phyloP scores from a whole-genome alignment of 2,113 vertebrate species.

The Grallaria varia region DNA sequence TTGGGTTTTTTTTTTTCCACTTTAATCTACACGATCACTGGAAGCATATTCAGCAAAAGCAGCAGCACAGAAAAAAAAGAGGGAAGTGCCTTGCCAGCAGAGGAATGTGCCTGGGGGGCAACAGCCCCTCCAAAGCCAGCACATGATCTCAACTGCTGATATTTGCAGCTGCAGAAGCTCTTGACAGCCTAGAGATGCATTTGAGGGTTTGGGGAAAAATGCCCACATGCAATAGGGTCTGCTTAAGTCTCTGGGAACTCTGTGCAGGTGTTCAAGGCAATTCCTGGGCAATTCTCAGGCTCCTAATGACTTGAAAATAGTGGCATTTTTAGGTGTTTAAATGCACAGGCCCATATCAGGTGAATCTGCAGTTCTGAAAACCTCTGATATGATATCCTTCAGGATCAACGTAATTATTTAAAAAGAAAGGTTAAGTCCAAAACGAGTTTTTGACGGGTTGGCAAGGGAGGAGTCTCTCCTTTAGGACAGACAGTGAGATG shows the following conservation, averaged over 20 bases:
- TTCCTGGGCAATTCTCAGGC: not conserved
- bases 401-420: not conserved
- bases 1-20: not conserved
- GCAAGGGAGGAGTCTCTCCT: not conserved
- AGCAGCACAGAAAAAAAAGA: not conserved
- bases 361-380: not conserved
- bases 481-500: accelerated
- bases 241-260: not conserved
- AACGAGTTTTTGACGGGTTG: not conserved
- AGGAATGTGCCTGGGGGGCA: constrained; percentile 24
- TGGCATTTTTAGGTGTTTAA: not conserved
- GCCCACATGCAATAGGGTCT: not conserved
- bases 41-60: not conserved
- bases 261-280: not conserved
- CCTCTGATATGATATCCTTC: not conserved
- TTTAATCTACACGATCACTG: not conserved
- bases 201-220: not conserved
- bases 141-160: not conserved
- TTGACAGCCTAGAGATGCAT: not conserved
- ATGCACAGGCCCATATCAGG: not conserved
- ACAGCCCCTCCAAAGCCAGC: not conserved
- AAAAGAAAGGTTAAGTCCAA: not conserved
- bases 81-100: not conserved
- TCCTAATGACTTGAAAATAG: not conserved
- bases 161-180: constrained; percentile 7